Evolutionary conservation across 1,140 invertebrate species (phyloP), one percentile per base, ranked within the genome.

Genomic region (Solen grandis): DNA sequence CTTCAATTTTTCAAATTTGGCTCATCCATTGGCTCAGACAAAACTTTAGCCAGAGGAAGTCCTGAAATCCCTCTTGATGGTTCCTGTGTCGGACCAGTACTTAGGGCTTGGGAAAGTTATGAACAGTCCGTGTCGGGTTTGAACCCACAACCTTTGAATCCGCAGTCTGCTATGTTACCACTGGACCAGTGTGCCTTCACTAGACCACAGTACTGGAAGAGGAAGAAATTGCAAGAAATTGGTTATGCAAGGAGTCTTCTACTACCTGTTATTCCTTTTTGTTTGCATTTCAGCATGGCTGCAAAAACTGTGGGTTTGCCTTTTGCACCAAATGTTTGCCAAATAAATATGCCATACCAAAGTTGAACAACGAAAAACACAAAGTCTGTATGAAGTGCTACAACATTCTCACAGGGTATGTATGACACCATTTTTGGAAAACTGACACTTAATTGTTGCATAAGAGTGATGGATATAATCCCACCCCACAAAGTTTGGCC

Each of bases 291-390:
- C 79, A 90, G 86, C 87, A 89, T 86, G 91, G 90, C 1, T 92
- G 91, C 72, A 90, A 91, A 70, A 91, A 91, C 74, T 92, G 91
- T 89, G 91, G 91, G n/a, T 92, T 89, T 88, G 85, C 87, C 10
- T 92, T 92, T 82, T 92, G 91, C 79, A 86, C 74, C 33, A 90
- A 89, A 73, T 92, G 91, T 85, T 60, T 91, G 25, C 75, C 82
- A 25, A 86, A 89, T 46, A 90, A 91, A 73, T 62, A 62, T 46
- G 76, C 79, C 19, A 81, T 92, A 4, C 88, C 90, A 5, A 91
- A 90, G 59, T 79, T 86, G 55, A 88, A 90, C 27, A 90, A 90
- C 82, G 78, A 87, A 69, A 89, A 88, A 59, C 88, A 89, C 57
- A 83, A 78, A 82, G 91, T 92, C 5, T 92, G 91, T 73, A 84